Evolutionary conservation across 2,797 vertebrate genomes (phyloP), one percentile per base, ranked within the genome.

Genomic region (Telmatherina bonti): DNA sequence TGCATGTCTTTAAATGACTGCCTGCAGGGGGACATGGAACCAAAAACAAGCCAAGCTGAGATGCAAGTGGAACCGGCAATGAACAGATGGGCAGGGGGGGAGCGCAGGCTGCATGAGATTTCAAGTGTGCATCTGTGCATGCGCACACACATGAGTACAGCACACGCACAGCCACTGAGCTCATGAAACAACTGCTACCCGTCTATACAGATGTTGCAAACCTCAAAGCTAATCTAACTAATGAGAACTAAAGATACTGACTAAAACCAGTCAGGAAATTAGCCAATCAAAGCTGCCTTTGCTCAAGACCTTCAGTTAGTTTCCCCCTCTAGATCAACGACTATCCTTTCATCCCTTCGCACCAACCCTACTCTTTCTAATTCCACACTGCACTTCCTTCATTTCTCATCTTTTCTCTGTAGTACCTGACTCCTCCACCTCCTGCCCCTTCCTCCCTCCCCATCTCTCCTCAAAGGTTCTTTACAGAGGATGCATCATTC

Each of bases 1-100:
- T 78, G 63, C 73, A 69, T 85, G 83, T 85, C 83, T 90, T 85
- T 89, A 85, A 89, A 92, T 76, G 87, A 74, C 76, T 86, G 85
- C 82, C 90, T 88, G 83, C 79, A 78, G 85, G 83, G 76, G 67
- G 73, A 81, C 70, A 73, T 60, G 58, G 70, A 83, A 86, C 69
- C 70, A 70, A 82, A 85, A 84, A 84, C 83, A 86, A 88, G 78
- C 72, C 85, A 72, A 76, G 67, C 74, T 78, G 81, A 79, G 77
- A 88, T 65, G 70, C 79, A 73, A 89, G 86, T 68, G 71, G 64
- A 84, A 82, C 81, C 78, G 53, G 47, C 36, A 9, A 84, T 72
- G 74, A 88, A 81, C 87, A 91, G 85, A 90, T 90, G 88, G 90
- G 79, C 72, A 67, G 74, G 69, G 53, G 69, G 53, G 71, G 38